Evolutionary conservation across 1,140 invertebrate species (phyloP).

Genomic region (Pachypeltis micranthus): DNA sequence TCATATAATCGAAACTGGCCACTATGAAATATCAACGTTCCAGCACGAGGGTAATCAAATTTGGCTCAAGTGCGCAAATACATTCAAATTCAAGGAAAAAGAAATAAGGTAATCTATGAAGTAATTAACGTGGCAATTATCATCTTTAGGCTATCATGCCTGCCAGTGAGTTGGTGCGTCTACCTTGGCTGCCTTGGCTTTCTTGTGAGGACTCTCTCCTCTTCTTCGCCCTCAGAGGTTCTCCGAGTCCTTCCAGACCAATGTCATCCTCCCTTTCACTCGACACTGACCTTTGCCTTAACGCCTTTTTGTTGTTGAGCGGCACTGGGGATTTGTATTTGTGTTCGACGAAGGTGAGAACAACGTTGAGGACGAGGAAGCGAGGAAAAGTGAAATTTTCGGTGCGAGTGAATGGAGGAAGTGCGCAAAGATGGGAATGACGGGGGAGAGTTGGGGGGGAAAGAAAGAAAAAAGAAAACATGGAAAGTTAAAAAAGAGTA

Average conservation of each 20-base stretch:
- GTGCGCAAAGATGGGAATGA: not conserved
- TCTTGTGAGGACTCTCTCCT: constrained; percentile 40
- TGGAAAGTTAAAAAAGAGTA: constrained; percentile 11
- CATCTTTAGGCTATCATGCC: not conserved
- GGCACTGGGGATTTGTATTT: constrained; percentile 36
- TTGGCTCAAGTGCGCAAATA: too few relatives aligned
- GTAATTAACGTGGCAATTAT: too few relatives aligned
- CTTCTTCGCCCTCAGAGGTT: constrained; percentile 52
- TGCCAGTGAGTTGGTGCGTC: not conserved
- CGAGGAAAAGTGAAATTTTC: not conserved
- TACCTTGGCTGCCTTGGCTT: not conserved
- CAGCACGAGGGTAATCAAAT: too few relatives aligned
- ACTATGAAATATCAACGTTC: too few relatives aligned
- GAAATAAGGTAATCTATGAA: too few relatives aligned
- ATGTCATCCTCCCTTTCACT: constrained; percentile 47
- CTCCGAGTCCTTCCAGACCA: constrained; percentile 48
- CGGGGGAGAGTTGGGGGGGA: too few relatives aligned
- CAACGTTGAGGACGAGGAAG: constrained; percentile 1
- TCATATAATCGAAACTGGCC: too few relatives aligned
- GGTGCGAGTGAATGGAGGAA: not conserved
- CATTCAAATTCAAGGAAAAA: too few relatives aligned
- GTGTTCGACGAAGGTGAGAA: not conserved
- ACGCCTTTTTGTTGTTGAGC: constrained; percentile 53
- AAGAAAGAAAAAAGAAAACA: constrained; percentile 12
- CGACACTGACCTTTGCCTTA: constrained; percentile 50